phyloP scores from a whole-genome alignment of 2,888 invertebrate species.

The Andrena praecox region DNA sequence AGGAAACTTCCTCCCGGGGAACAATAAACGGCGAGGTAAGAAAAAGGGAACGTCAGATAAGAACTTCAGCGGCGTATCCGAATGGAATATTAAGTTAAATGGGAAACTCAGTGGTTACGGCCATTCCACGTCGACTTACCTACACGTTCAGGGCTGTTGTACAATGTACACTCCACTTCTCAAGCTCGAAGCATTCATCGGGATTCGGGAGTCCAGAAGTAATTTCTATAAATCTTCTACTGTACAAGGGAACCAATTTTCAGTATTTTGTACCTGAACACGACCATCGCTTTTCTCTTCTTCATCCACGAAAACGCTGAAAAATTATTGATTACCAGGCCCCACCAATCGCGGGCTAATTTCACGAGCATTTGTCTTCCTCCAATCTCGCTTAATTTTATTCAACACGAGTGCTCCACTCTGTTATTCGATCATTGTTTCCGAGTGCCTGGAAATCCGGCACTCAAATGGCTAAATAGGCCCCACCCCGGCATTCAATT shows the following conservation, averaged over 20 bases:
- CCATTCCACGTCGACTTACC: constrained; percentile 25
- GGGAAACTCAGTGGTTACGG: constrained; percentile 72
- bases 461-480: constrained; percentile 34
- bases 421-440: constrained; percentile 16
- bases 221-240: neutral
- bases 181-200: neutral
- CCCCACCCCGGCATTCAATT: constrained; percentile 30
- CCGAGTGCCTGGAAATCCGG: constrained; percentile 9
- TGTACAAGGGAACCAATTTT: too few relatives aligned
- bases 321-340: too few relatives aligned
- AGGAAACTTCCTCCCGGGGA: constrained; percentile 9
- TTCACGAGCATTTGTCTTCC: neutral
- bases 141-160: constrained; percentile 13
- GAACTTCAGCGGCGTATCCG: constrained; percentile 78
- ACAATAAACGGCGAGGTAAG: constrained; percentile 61
- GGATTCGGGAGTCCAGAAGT: neutral
- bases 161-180: neutral
- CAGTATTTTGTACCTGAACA: too few relatives aligned
- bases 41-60: constrained; percentile 56
- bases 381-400: constrained; percentile 23
- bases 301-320: too few relatives aligned
- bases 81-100: constrained; percentile 78
- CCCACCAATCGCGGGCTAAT: too few relatives aligned
- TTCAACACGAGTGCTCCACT: neutral
- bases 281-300: too few relatives aligned